Base-by-base conservation (phyloP, 2,888 invertebrate genomes). In the Autographa gamma region DNA sequence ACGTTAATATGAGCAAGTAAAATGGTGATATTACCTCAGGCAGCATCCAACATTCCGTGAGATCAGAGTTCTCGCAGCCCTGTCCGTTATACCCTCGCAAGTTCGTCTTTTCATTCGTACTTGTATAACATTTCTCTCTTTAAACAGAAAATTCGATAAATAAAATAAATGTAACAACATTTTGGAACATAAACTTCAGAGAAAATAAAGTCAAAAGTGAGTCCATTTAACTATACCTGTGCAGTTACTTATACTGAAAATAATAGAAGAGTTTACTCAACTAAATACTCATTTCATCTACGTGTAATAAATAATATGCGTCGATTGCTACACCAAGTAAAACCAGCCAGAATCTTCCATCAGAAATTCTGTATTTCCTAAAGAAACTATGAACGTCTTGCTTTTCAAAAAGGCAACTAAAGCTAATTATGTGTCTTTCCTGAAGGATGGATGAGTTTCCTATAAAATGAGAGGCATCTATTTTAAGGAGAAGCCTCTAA, bases 21-120 rank as follows among this genome's bases (percentile, higher is more conserved):
- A 31, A 11, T n/a, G n/a, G 14, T 14, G 9, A 48, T 41, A 64
- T 19, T 63, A 96, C 96, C 94, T 96, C 96, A 61, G 96, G 96
- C 78, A 96, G 87, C 96, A 96, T 96, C 96, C 96, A 96, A 76
- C 97, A 96, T 88, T 97, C 97, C 76, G 96, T 96, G 70, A 94
- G 90, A 81, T 95, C 94, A 7, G 92, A 90, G 80, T 93, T 94
- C 76, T 94, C 95, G 80, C 92, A 91, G 66, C 92, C 92, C 75
- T 92, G 92, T 63, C 91, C 91, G 87, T 89, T 93, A 85, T 88
- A 91, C 56, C 90, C 89, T 48, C 93, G 92, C 69, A 87, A 88
- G 74, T 88, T 91, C 52, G 85, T 76, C 77, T 90, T 89, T 74
- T 94, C 94, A 85, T 91, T 93, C 52, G 92, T 75, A 83, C 84